These are phyloP conservation scores for Eubasilissa regina DNA, from an alignment of 1,140 invertebrate genomes.

Conservation along the genomic window DNA sequence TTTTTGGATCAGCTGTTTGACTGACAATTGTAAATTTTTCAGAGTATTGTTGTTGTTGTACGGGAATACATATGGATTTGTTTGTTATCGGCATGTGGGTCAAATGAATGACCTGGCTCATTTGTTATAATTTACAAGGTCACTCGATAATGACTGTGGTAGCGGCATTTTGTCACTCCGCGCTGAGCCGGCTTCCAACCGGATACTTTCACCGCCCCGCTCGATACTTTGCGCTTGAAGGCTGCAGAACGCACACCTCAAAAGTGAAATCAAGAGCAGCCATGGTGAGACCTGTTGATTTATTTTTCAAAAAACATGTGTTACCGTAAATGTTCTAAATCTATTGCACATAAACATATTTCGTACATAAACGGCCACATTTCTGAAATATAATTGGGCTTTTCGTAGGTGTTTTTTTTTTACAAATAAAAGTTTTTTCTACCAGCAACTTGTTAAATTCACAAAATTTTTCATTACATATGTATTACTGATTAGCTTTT, in stretches of 20 bases:
- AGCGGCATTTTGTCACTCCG: conserved; percentile 16
- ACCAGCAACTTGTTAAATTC: no score
- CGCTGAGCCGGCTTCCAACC: conserved; percentile 23
- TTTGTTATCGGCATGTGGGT: conserved; percentile 4
- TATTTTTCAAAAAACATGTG: background rate
- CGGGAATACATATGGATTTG: background rate
- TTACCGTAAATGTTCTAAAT: background rate
- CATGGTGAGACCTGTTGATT: conserved; percentile 51
- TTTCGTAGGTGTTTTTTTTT: no score
- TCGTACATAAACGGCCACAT: no score
- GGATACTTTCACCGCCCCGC: conserved; percentile 35
- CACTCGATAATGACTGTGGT: conserved; percentile 17
- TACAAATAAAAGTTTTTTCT: no score
- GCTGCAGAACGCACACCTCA: conserved; percentile 10
- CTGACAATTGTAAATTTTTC: background rate
- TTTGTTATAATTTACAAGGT: conserved; percentile 28
- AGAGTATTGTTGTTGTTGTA: background rate
- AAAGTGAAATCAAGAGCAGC: conserved; percentile 48
- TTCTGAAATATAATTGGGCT: no score
- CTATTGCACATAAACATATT: no score
- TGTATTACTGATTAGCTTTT: no score
- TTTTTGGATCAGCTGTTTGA: background rate
- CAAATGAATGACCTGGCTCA: conserved; percentile 24
- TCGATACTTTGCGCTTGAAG: conserved; percentile 22
- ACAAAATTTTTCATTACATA: no score